Evolutionary conservation across 2,888 invertebrate genomes (phyloP).

Genomic region (Lagria hirta): DNA sequence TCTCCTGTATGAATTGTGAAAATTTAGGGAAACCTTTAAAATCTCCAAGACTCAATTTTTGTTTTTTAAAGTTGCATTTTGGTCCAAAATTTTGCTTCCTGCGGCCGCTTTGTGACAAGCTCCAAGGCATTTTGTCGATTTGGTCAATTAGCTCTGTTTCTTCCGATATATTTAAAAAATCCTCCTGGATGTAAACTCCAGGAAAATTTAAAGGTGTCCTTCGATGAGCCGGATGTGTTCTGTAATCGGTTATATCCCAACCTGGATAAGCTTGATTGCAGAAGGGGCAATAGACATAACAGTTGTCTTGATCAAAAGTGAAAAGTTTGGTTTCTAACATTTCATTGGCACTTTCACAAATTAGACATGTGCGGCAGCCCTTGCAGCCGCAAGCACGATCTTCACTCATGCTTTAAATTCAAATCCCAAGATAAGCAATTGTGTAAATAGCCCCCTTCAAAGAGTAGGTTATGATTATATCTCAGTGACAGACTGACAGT

Average conservation of each 20-base stretch:
- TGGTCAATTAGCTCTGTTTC: constrained; percentile 64
- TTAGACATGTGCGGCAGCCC: constrained; percentile 84
- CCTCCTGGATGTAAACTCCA: constrained; percentile 65
- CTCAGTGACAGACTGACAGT: too few relatives aligned
- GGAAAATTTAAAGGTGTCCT: constrained; percentile 64
- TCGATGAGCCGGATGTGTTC: constrained; percentile 68
- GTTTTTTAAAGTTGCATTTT: constrained; percentile 96
- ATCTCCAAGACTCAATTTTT: constrained; percentile 73
- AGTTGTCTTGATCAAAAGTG: constrained; percentile 54
- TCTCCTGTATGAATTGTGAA: constrained; percentile 76
- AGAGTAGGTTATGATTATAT: too few relatives aligned
- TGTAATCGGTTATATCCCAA: constrained; percentile 64
- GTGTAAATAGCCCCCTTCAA: too few relatives aligned
- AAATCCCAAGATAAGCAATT: too few relatives aligned
- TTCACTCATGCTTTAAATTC: too few relatives aligned
- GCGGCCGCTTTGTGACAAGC: constrained; percentile 90
- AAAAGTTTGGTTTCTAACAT: constrained; percentile 45
- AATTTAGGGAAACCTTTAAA: constrained; percentile 86
- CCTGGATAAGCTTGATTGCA: constrained; percentile 78
- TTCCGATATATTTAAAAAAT: constrained; percentile 76
- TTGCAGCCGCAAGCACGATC: constrained; percentile 88
- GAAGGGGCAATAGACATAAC: constrained; percentile 74
- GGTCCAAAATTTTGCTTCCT: constrained; percentile 98
- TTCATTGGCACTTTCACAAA: constrained; percentile 74
- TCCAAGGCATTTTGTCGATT: constrained; percentile 84